Conservation (phyloP, 2,113 vertebrate species). For the Oncorhynchus keta region DNA sequence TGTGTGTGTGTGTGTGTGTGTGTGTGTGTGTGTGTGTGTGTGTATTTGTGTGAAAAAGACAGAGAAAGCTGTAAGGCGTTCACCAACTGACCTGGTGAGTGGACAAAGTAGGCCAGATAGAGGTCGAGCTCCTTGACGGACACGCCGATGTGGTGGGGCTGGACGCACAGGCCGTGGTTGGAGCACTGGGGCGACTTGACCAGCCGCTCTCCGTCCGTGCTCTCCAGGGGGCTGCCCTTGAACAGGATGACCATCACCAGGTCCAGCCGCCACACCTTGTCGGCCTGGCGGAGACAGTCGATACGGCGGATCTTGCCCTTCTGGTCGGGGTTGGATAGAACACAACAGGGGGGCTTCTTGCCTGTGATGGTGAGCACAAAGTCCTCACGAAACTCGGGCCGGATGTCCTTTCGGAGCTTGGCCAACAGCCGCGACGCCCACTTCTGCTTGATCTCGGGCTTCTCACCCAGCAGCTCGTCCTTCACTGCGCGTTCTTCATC, state of each 20-base stretch:
- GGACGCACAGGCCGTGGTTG: slow-evolving; percentile 95
- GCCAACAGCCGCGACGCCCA: slow-evolving; percentile 93
- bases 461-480: slow-evolving; percentile 92
- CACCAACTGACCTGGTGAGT: slow-evolving; percentile 96
- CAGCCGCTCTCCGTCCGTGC: slow-evolving; percentile 95
- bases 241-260: slow-evolving; percentile 99
- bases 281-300: slow-evolving; percentile 95
- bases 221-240: slow-evolving; percentile 97
- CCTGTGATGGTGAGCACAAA: slow-evolving; percentile 95
- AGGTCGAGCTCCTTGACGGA: slow-evolving; percentile 99
- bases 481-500: slow-evolving; percentile 95
- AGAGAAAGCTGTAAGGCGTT: slow-evolving; percentile 71
- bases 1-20: neutral
- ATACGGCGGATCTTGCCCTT: slow-evolving; percentile 96
- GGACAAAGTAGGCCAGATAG: slow-evolving; percentile 99
- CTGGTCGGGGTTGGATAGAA: slow-evolving; percentile 96
- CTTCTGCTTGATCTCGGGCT: slow-evolving; percentile 96
- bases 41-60: no score
- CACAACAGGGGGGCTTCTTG: slow-evolving; percentile 91
- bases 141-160: slow-evolving; percentile 98
- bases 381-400: slow-evolving; percentile 94
- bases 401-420: slow-evolving; percentile 95
- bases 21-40: slow-evolving; percentile 1
- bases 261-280: slow-evolving; percentile 99
- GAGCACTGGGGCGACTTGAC: slow-evolving; percentile 97